phyloP scores from a whole-genome alignment of 2,797 vertebrate genomes.

The Coregonus suidteri region DNA sequence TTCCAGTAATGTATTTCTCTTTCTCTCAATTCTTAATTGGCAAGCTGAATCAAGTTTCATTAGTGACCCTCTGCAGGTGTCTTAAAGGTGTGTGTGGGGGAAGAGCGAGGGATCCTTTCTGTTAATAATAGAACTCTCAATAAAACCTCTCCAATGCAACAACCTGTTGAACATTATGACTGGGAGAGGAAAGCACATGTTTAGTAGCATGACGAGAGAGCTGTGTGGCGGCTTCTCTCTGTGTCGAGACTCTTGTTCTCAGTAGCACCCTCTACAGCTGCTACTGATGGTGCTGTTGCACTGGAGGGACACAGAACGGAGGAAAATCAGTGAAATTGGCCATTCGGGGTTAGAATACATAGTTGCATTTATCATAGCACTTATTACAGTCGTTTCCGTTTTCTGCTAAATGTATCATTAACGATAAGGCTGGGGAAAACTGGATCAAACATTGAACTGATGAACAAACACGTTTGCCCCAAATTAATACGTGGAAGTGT shows the following conservation, averaged over 20 bases:
- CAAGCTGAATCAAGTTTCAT: constrained; percentile 80
- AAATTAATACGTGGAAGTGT: neutral
- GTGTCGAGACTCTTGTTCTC: constrained; percentile 49
- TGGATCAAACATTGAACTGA: neutral
- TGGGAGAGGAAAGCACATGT: constrained; percentile 70
- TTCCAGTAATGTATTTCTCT: constrained; percentile 77
- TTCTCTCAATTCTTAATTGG: constrained; percentile 70
- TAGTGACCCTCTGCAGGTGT: constrained; percentile 64
- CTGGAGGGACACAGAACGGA: constrained; percentile 74
- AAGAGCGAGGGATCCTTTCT: constrained; percentile 67
- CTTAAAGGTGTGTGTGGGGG: constrained; percentile 16
- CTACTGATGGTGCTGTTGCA: constrained; percentile 92
- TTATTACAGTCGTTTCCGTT: no score
- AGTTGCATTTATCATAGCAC: no score
- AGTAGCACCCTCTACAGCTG: constrained; percentile 90
- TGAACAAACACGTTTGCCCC: neutral
- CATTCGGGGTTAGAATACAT: neutral
- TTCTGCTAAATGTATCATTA: no score
- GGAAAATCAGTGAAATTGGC: constrained; percentile 1
- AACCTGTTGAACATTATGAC: constrained; percentile 84
- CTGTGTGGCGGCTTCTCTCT: constrained; percentile 56
- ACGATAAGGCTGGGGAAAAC: neutral
- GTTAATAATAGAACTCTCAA: constrained; percentile 69
- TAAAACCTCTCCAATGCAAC: constrained; percentile 89
- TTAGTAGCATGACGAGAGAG: constrained; percentile 76